phyloP scores from a whole-genome alignment of 2,888 invertebrate genomes.

The Magallana nippona region DNA sequence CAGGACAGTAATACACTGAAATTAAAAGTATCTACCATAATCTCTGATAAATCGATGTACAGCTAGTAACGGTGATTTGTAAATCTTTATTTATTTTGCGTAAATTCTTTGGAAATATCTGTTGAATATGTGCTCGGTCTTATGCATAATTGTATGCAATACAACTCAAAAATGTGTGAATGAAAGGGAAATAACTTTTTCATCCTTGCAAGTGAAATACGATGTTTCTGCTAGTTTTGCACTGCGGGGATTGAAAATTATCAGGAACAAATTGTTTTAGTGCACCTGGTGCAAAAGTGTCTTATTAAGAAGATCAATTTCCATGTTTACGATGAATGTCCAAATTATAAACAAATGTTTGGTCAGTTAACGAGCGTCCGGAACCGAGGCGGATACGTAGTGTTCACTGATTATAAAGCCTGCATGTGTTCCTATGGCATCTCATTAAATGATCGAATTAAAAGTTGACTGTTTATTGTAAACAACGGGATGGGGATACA shows the following conservation, averaged over 20 bases:
- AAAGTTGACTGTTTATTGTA: constrained; percentile 32
- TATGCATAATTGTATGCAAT: background rate
- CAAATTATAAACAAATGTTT: constrained; percentile 52
- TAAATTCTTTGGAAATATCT: too few species aligned
- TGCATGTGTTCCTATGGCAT: constrained; percentile 34
- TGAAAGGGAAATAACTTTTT: constrained; percentile 30
- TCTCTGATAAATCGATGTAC: too few species aligned
- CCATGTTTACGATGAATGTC: constrained; percentile 48
- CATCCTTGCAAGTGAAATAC: background rate
- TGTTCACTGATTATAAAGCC: constrained; percentile 40
- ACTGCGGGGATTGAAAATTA: background rate
- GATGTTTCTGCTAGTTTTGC: background rate
- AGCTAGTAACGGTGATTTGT: too few species aligned
- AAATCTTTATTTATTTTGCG: too few species aligned
- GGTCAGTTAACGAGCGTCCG: constrained; percentile 44
- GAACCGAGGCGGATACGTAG: constrained; percentile 35
- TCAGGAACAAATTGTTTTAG: background rate
- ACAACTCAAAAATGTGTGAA: background rate
- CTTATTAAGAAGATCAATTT: constrained; percentile 42
- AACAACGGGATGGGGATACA: constrained; percentile 7
- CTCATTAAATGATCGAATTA: constrained; percentile 29
- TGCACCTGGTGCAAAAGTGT: constrained; percentile 42
- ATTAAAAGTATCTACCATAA: too few species aligned
- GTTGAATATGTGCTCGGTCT: too few species aligned
- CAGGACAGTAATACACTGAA: too few species aligned